phyloP scores from a whole-genome alignment of 2,888 invertebrate genomes.

The Drosophila atripex region DNA sequence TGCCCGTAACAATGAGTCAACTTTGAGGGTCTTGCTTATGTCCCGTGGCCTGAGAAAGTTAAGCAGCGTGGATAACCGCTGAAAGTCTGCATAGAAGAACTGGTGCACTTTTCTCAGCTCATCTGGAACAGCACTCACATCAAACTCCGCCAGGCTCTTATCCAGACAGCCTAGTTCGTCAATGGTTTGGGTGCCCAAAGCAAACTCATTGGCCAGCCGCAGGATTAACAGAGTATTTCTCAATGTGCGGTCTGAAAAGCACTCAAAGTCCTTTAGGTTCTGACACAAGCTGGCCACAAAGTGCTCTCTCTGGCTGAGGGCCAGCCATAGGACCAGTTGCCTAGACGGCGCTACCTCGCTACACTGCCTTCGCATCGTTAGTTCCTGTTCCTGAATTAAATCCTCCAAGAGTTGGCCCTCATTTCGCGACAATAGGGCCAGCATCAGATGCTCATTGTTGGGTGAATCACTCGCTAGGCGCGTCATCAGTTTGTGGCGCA shows the following conservation, averaged over 20 bases:
- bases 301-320: slow-evolving; percentile 66
- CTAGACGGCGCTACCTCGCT: slow-evolving; percentile 57
- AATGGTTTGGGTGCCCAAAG: slow-evolving; percentile 62
- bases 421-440: slow-evolving; percentile 68
- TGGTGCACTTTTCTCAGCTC: slow-evolving; percentile 75
- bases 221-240: slow-evolving; percentile 78
- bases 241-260: slow-evolving; percentile 63
- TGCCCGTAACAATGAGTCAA: slow-evolving; percentile 66
- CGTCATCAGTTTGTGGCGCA: slow-evolving; percentile 53
- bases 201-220: slow-evolving; percentile 79
- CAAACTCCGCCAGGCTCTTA: slow-evolving; percentile 64
- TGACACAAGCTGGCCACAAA: slow-evolving; percentile 73
- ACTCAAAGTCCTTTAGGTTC: slow-evolving; percentile 63
- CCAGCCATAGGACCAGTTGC: slow-evolving; percentile 70
- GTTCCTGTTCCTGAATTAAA: slow-evolving; percentile 50
- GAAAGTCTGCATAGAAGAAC: slow-evolving; percentile 80
- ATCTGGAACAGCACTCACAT: slow-evolving; percentile 47
- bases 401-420: slow-evolving; percentile 59
- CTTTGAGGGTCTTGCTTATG: slow-evolving; percentile 60
- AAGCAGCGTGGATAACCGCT: slow-evolving; percentile 67
- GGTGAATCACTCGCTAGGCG: slow-evolving; percentile 46
- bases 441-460: slow-evolving; percentile 52
- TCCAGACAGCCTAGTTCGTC: slow-evolving; percentile 72
- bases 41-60: slow-evolving; percentile 68
- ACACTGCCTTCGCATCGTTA: slow-evolving; percentile 48